phyloP scores from a whole-genome alignment of 2,113 vertebrate species.

The Labrus mixtus region DNA sequence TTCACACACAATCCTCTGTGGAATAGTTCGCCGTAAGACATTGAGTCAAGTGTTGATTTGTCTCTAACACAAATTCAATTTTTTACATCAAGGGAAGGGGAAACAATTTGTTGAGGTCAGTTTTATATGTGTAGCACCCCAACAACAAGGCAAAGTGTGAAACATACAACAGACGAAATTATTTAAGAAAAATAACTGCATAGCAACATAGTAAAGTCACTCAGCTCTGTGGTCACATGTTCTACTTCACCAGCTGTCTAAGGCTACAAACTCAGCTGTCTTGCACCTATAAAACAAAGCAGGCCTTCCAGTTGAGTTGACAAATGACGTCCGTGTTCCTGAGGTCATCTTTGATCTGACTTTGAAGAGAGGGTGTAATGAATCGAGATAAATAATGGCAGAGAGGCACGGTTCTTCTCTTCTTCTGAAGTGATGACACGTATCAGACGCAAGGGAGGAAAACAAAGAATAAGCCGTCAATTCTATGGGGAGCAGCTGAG shows the following conservation, averaged over 20 bases:
- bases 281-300: not conserved
- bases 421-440: slow-evolving; percentile 6
- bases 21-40: not conserved
- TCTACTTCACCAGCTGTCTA: slow-evolving; percentile 16
- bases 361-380: slow-evolving; percentile 17
- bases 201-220: not conserved
- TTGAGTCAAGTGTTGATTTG: slow-evolving; percentile 15
- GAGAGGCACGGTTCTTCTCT: slow-evolving; percentile 2
- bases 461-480: slow-evolving; percentile 4
- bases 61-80: slow-evolving; percentile 3
- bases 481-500: not conserved
- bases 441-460: slow-evolving; percentile 14
- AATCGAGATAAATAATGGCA: slow-evolving; percentile 27
- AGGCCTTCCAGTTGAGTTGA: slow-evolving; percentile 14
- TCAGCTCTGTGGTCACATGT: not conserved
- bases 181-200: not conserved
- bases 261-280: slow-evolving; percentile 1
- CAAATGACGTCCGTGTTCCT: slow-evolving; percentile 3
- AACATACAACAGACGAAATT: not conserved
- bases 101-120: not conserved
- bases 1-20: slow-evolving; percentile 6
- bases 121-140: not conserved
- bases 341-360: slow-evolving; percentile 34
- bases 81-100: not conserved
- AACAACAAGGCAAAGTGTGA: not conserved